Conservation (phyloP, 2,888 invertebrate species). For the Drosophila ezoana region DNA sequence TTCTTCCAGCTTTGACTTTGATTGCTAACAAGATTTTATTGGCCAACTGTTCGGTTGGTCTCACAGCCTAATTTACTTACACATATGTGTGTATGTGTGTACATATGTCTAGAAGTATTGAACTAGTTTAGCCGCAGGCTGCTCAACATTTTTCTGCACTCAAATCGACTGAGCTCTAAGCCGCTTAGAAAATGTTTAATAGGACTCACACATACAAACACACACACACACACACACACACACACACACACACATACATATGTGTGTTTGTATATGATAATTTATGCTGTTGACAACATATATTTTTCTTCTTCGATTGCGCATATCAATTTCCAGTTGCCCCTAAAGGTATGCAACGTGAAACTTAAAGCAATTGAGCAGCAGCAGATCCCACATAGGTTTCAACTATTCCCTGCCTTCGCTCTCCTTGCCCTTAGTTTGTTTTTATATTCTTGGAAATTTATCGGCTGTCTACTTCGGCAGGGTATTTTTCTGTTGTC, state of each 20-base stretch:
- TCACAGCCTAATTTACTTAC: constrained; percentile 34
- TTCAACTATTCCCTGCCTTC: neutral
- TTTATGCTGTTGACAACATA: neutral
- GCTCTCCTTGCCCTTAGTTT: neutral
- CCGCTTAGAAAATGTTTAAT: constrained; percentile 13
- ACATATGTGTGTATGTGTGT: neutral
- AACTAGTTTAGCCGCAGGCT: no score
- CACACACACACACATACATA: neutral
- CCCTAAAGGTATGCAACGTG: constrained; percentile 8
- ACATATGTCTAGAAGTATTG: neutral
- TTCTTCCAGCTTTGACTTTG: constrained; percentile 32
- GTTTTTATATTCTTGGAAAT: constrained; percentile 7
- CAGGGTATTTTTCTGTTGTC: neutral
- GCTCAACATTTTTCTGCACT: neutral
- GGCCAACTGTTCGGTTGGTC: constrained; percentile 31
- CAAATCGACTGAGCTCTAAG: constrained; percentile 23
- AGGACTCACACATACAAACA: neutral
- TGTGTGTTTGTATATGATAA: neutral
- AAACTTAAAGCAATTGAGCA: constrained; percentile 13
- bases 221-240: no score
- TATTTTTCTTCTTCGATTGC: constrained; percentile 13
- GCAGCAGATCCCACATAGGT: constrained; percentile 13
- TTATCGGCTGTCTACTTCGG: neutral
- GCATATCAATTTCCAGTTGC: constrained; percentile 21
- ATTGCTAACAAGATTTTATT: constrained; percentile 65